phyloP scores from a whole-genome alignment of 2,797 vertebrate genomes.

The Malurus splendens region DNA sequence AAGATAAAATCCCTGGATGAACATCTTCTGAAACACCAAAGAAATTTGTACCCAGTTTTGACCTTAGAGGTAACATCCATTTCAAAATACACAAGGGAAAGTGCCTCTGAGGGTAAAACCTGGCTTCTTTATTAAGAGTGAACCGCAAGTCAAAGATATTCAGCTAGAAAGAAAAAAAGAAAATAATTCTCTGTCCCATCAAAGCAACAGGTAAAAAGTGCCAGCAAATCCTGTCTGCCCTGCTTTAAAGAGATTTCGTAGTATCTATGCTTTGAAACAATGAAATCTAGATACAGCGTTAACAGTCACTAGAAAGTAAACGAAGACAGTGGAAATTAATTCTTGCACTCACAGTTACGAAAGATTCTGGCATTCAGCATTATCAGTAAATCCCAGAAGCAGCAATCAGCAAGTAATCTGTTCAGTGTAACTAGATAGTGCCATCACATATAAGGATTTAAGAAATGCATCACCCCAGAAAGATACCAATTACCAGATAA shows the following conservation, averaged over 20 bases:
- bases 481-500: constrained; percentile 40
- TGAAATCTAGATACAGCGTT: constrained; percentile 14
- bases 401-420: constrained; percentile 52
- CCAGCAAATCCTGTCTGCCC: constrained; percentile 4
- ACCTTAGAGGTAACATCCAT: background rate
- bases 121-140: background rate
- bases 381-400: constrained; percentile 50
- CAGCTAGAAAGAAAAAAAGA: background rate
- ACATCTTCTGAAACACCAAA: background rate
- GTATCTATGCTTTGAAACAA: constrained; percentile 29
- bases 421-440: constrained; percentile 33
- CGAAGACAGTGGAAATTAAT: constrained; percentile 17
- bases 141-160: background rate
- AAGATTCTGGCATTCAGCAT: constrained; percentile 29
- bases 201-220: constrained; percentile 29
- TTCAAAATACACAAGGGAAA: background rate
- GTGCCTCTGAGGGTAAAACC: background rate
- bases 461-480: constrained; percentile 24
- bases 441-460: constrained; percentile 7
- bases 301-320: constrained; percentile 42
- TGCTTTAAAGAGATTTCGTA: background rate
- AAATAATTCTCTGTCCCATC: background rate
- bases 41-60: background rate
- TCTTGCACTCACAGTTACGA: constrained; percentile 24
- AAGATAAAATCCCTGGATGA: background rate